Percentiles rank a stretch among this genome's conserved stretches.
These are phyloP conservation scores for Burhinus oedicnemus DNA, from an alignment of 2,113 vertebrate species.

Conservation along the genomic window DNA sequence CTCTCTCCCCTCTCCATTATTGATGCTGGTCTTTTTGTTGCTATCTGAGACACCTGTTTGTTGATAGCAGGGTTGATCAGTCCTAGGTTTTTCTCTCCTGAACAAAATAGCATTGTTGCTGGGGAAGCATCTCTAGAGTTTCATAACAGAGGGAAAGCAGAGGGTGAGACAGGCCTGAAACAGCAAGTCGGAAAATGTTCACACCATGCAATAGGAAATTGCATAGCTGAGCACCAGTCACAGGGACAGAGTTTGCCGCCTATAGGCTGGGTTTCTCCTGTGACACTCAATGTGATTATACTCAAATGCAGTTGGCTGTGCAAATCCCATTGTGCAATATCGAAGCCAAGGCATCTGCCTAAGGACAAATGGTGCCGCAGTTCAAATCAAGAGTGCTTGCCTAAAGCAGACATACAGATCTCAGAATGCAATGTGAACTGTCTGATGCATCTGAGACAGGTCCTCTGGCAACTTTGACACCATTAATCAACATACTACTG, in stretches of 20 bases:
- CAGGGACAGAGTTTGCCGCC: not conserved
- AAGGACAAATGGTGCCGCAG: not conserved
- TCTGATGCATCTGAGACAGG: not conserved
- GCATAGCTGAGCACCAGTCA: not conserved
- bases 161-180: not conserved
- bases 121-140: not conserved
- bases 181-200: not conserved
- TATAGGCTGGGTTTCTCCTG: not conserved
- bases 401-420: not conserved
- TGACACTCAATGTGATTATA: accelerated
- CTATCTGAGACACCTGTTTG: not conserved
- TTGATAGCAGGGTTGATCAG: not conserved
- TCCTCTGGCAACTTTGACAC: not conserved
- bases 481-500: not conserved
- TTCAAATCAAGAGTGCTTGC: not conserved
- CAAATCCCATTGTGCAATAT: not conserved
- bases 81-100: not conserved
- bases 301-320: not conserved
- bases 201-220: not conserved
- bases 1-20: slow-evolving; percentile 22
- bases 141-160: not conserved
- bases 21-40: slow-evolving; percentile 32
- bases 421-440: not conserved
- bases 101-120: not conserved
- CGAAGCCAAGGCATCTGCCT: not conserved